Evolutionary conservation across 2,888 invertebrate genomes (phyloP).

Genomic region (Incurvaria masculella): DNA sequence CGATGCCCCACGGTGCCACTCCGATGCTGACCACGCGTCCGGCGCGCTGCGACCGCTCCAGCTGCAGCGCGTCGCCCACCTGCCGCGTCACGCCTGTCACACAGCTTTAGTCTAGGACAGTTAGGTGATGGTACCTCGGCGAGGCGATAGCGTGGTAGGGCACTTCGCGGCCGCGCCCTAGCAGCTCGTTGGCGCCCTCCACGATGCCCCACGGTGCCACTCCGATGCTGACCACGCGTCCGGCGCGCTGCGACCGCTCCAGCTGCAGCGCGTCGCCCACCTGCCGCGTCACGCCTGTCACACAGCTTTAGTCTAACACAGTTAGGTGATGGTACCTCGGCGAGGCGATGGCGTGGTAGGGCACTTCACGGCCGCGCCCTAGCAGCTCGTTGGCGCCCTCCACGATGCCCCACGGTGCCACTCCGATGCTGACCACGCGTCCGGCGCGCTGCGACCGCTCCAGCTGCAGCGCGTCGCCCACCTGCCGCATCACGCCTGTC

Average conservation of each 20-base stretch:
- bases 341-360: conserved; percentile 85
- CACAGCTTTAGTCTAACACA: too few species aligned
- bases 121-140: conserved; percentile 82
- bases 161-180: conserved; percentile 87
- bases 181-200: conserved; percentile 88
- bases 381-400: conserved; percentile 91
- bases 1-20: conserved; percentile 98
- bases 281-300: background rate
- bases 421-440: conserved; percentile 92
- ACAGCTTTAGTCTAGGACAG: too few species aligned
- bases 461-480: conserved; percentile 84
- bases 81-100: background rate
- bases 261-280: conserved; percentile 83
- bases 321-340: too few species aligned
- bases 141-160: conserved; percentile 87
- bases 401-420: conserved; percentile 98
- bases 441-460: conserved; percentile 83
- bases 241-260: conserved; percentile 80
- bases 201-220: conserved; percentile 99
- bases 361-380: conserved; percentile 85
- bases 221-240: conserved; percentile 91
- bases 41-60: conserved; percentile 80
- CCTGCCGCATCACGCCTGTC: background rate
- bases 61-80: conserved; percentile 80
- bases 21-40: conserved; percentile 94